Base-by-base conservation (phyloP, 2,797 vertebrate genomes). In the Gymnopithys bicolor region DNA sequence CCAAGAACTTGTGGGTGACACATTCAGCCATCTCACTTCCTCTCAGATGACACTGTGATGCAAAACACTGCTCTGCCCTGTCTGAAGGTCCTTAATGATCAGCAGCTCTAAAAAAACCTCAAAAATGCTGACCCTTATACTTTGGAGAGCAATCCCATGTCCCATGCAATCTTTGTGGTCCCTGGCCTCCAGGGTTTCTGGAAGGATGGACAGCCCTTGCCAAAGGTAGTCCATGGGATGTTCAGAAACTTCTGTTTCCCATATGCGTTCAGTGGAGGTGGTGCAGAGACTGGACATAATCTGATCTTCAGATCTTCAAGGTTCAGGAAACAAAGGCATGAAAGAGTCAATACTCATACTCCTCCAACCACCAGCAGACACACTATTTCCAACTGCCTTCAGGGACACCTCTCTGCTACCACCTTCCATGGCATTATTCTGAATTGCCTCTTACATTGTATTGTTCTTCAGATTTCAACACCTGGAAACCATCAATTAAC, bases 101-200 rank as follows among this genome's bases (percentile, higher is more conserved):
- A 84, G 28, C 22, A 83, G 27, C n/a, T 48, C 32, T 37, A 46
- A 70, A 56, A 39, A 18, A 3, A 2, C 0, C 19, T 14, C 17
- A 5, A 0, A 64, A 84, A 25, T 1, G 0, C 69, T 52, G 13
- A 12, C 25, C n/a, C 52, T 58, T 37, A 7, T 16, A 18, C 32
- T 56, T 4, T 3, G 33, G 33, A 68, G 32, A 55, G 48, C 18
- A 51, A 33, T 5, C 0, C 2, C 37, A 27, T 1, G 0, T 11
- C 8, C 10, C 2, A 0, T 10, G 5, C 4, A 11, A 18, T 10
- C 52, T 39, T 14, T 28, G 39, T 13, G 33, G 56, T 24, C 41
- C 41, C n/a, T 22, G 14, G 19, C 30, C 60, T 35, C 2, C 4
- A 23, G 18, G 28, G 13, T 7, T 52, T 1, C 1, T 51, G 45